Evolutionary conservation across 2,797 vertebrate genomes (phyloP).

Genomic region (Selene dorsalis): DNA sequence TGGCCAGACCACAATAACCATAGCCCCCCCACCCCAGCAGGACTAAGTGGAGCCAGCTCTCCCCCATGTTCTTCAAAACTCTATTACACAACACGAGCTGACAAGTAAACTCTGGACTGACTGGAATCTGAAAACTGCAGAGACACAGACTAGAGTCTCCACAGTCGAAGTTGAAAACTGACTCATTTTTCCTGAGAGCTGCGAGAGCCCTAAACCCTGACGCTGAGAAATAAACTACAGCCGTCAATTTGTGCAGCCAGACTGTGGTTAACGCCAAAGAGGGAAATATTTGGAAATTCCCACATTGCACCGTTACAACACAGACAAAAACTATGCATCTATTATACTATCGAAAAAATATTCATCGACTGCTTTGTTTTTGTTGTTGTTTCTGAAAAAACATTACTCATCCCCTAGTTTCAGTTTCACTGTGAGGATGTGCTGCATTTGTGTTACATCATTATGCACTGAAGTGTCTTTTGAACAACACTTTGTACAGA

Average conservation of each 20-base stretch:
- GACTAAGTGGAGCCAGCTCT: constrained; percentile 64
- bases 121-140: background rate
- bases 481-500: background rate
- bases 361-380: background rate
- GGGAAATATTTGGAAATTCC: background rate
- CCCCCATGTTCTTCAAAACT: too few relatives aligned
- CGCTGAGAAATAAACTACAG: background rate
- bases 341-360: background rate
- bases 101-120: background rate
- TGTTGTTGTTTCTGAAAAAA: background rate
- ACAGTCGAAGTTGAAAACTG: background rate
- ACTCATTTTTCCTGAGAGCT: background rate
- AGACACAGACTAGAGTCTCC: background rate
- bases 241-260: background rate
- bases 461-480: background rate
- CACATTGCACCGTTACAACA: too few relatives aligned
- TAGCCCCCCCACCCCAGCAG: constrained; percentile 13
- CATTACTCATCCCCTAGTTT: background rate
- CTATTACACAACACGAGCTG: constrained; percentile 17
- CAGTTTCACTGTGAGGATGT: background rate
- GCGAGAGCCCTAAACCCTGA: constrained; percentile 7
- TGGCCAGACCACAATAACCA: constrained; percentile 52
- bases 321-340: background rate
- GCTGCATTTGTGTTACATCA: background rate
- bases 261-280: background rate